A percentile compares a stretch with the other conserved stretches of the same genome.
phyloP scores from a whole-genome alignment of 2,797 vertebrate species.

The Fratercula arctica region DNA sequence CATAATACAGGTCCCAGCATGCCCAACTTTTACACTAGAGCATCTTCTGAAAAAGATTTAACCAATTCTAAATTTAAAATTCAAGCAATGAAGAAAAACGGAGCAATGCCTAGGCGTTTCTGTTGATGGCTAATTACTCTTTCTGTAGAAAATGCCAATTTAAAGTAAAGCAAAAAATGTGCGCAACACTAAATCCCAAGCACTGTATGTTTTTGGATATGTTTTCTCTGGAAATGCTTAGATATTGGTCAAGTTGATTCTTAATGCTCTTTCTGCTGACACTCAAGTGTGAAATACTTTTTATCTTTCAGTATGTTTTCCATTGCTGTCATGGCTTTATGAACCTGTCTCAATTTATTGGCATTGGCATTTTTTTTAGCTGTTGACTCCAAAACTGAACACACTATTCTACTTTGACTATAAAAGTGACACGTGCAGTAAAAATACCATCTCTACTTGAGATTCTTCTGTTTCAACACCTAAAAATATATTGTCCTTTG shows the following conservation, averaged over 20 bases:
- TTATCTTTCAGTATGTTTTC: not conserved
- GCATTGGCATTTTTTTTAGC: not conserved
- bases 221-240: not conserved
- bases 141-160: not conserved
- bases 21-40: not conserved
- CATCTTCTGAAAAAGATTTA: not conserved
- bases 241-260: not conserved
- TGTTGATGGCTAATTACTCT: not conserved
- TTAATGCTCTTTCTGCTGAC: not conserved
- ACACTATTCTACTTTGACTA: not conserved
- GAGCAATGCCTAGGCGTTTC: not conserved
- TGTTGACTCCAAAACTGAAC: not conserved
- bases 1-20: not conserved
- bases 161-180: not conserved
- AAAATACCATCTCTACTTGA: not conserved
- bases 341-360: not conserved
- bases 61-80: not conserved
- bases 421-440: not conserved
- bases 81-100: not conserved
- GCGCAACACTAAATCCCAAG: not conserved
- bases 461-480: not conserved
- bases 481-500: not conserved
- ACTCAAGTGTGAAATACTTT: not conserved
- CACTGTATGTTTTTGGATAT: not conserved
- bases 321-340: not conserved